phyloP scores from a whole-genome alignment of 2,888 invertebrate genomes.

The Latrodectus elegans region DNA sequence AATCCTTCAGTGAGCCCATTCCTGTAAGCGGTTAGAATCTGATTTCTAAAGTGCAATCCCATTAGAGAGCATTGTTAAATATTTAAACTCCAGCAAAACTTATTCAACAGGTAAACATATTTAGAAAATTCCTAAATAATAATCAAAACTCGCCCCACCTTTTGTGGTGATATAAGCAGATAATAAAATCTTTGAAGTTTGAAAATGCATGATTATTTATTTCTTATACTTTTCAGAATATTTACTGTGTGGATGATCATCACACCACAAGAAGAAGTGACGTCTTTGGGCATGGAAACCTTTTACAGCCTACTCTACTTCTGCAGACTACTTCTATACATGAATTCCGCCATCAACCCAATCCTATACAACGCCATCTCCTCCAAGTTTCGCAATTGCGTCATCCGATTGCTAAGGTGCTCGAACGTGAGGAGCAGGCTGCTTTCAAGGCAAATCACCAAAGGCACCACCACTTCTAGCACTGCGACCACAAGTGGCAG shows the following conservation, averaged over 20 bases:
- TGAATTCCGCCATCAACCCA: conserved; percentile 93
- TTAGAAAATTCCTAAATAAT: too few species aligned
- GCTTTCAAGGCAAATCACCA: conserved; percentile 45
- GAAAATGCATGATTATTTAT: too few species aligned
- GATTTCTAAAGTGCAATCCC: too few species aligned
- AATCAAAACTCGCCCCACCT: too few species aligned
- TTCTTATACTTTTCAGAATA: conserved; percentile 77
- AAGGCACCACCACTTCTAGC: conserved; percentile 59
- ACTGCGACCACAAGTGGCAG: conserved; percentile 59
- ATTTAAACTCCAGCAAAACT: too few species aligned
- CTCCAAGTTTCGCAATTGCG: conserved; percentile 85
- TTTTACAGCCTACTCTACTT: conserved; percentile 90
- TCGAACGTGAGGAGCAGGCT: conserved; percentile 25
- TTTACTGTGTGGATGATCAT: conserved; percentile 90
- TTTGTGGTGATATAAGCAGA: too few species aligned
- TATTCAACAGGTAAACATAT: too few species aligned
- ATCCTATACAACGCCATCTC: conserved; percentile 94
- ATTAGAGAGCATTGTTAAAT: too few species aligned
- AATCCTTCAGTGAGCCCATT: too few species aligned
- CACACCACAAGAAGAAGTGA: conserved; percentile 81
- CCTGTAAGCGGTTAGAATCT: too few species aligned
- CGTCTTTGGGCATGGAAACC: conserved; percentile 84
- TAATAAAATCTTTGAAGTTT: too few species aligned
- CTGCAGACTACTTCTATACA: conserved; percentile 89
- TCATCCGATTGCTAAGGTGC: conserved; percentile 76